Percentiles rank a stretch among this genome's conserved stretches.
Conservation (phyloP, 2,113 vertebrate genomes). For the Glaucomys volans region DNA sequence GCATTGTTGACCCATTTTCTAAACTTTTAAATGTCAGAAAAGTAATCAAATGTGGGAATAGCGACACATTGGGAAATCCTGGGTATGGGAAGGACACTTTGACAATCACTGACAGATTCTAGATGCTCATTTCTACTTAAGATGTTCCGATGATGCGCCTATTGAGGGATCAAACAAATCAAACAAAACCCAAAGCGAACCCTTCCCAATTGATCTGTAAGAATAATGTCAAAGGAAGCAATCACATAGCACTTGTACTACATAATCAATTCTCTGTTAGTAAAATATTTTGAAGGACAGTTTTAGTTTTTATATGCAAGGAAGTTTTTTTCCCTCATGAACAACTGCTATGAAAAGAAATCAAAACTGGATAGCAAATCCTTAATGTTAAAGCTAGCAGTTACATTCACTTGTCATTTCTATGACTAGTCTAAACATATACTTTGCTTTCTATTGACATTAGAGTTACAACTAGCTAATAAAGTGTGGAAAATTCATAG, state of each 20-base stretch:
- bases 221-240: neutral
- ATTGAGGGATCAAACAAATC: neutral
- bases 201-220: neutral
- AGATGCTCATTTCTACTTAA: slow-evolving; percentile 11
- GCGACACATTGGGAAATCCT: neutral
- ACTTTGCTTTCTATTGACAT: slow-evolving; percentile 33
- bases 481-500: neutral
- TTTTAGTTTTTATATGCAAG: slow-evolving; percentile 36
- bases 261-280: neutral
- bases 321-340: neutral
- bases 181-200: neutral
- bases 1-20: neutral
- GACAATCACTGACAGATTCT: neutral
- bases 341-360: neutral
- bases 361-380: neutral
- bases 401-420: neutral
- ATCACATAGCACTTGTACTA: neutral
- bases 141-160: neutral
- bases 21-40: slow-evolving; percentile 19
- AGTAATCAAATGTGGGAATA: neutral
- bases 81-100: neutral
- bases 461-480: neutral
- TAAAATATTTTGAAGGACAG: neutral
- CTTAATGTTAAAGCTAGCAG: neutral
- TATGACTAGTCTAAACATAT: neutral